A percentile compares a stretch with the other conserved stretches of the same genome.
phyloP scores from a whole-genome alignment of 2,797 vertebrate genomes.

The Melanotaenia trifasciata region DNA sequence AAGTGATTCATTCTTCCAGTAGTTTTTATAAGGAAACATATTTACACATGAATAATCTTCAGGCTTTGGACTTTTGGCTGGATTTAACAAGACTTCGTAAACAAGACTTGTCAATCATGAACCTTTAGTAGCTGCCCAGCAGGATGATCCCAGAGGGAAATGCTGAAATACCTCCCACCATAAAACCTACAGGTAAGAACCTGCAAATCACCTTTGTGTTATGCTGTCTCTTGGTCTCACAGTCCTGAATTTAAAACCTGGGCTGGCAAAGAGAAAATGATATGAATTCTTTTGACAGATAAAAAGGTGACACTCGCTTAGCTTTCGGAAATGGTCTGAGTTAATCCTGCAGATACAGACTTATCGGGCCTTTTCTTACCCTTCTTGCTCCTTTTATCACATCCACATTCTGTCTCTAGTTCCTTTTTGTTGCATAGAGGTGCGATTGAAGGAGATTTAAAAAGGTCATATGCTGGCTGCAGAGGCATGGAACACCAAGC shows the following conservation, averaged over 20 bases:
- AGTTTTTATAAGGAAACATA: not conserved
- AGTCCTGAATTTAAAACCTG: constrained; percentile 19
- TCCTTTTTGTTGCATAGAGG: constrained; percentile 45
- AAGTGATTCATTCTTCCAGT: not conserved
- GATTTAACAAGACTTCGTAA: not conserved
- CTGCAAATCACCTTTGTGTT: constrained; percentile 6
- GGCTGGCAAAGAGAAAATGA: constrained; percentile 11
- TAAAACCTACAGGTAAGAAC: constrained; percentile 2
- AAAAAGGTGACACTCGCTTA: constrained; percentile 42
- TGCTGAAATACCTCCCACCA: not conserved
- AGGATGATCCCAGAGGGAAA: not conserved
- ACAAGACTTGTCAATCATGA: not conserved
- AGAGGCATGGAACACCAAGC: constrained; percentile 16
- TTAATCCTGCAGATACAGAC: constrained; percentile 49
- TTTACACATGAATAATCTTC: not conserved
- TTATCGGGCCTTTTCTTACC: constrained; percentile 48
- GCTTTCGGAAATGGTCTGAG: constrained; percentile 30
- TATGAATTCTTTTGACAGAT: constrained; percentile 41
- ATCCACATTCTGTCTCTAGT: constrained; percentile 21
- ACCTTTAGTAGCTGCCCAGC: not conserved
- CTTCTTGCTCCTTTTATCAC: constrained; percentile 48
- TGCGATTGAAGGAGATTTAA: constrained; percentile 35
- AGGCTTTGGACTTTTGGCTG: not conserved
- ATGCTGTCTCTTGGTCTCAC: not conserved
- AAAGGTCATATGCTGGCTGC: constrained; percentile 35